Evolutionary conservation across 2,888 invertebrate genomes (phyloP).

Genomic region (Copidosoma aretas): DNA sequence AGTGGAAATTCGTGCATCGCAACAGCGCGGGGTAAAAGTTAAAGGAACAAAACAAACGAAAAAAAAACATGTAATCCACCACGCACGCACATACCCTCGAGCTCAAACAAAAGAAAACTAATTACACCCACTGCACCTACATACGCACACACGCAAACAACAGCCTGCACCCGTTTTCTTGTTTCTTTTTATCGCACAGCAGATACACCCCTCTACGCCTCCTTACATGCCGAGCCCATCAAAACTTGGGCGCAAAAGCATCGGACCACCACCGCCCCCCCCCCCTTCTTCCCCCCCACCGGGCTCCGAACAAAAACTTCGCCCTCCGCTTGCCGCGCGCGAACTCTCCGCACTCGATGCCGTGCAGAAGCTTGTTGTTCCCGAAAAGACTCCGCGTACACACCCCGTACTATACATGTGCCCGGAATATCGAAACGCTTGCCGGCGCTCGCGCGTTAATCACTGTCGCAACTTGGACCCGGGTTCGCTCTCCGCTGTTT

Average conservation of each 20-base stretch:
- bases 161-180: neutral
- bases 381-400: neutral
- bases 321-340: neutral
- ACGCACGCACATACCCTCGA: neutral
- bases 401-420: neutral
- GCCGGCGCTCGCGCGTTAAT: constrained; percentile 29
- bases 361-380: neutral
- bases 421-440: neutral
- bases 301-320: neutral
- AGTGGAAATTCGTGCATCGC: too few relatives aligned
- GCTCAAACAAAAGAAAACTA: neutral
- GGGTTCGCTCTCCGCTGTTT: constrained; percentile 12
- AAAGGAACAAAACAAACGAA: neutral
- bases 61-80: neutral
- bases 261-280: neutral
- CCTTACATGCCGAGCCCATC: neutral
- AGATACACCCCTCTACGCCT: neutral
- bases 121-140: neutral
- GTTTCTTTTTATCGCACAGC: neutral
- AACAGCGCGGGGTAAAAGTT: neutral
- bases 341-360: neutral
- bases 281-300: neutral
- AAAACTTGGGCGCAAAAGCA: neutral
- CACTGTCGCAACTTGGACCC: constrained; percentile 29
- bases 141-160: neutral